phyloP scores from a whole-genome alignment of 2,113 vertebrate genomes.

The Sylvia atricapilla region DNA sequence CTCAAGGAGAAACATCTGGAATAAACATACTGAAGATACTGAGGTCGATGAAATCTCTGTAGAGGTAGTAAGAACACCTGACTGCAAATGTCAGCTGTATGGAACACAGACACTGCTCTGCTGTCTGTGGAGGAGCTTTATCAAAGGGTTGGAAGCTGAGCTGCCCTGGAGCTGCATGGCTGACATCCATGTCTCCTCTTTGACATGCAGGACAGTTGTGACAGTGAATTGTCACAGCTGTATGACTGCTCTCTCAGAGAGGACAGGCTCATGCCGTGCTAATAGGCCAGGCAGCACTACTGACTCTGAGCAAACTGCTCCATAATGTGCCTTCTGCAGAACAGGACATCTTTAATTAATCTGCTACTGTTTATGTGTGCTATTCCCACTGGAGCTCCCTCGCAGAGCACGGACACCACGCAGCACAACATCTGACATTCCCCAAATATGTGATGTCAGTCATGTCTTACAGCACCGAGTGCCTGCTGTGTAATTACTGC shows the following conservation, averaged over 20 bases:
- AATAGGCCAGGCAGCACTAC: neutral
- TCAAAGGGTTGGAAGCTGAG: neutral
- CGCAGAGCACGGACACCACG: neutral
- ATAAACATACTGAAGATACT: neutral
- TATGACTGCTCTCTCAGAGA: neutral
- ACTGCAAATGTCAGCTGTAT: neutral
- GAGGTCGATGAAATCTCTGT: neutral
- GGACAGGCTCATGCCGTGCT: neutral
- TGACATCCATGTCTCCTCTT: neutral
- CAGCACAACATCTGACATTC: neutral
- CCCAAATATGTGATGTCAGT: neutral
- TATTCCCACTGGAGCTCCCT: neutral
- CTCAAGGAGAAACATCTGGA: neutral
- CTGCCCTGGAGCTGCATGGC: neutral
- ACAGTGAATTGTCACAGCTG: neutral
- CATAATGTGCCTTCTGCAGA: neutral
- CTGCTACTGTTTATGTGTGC: neutral
- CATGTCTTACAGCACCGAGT: neutral
- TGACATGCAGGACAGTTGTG: neutral
- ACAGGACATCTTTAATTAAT: conserved; percentile 40
- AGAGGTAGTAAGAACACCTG: neutral
- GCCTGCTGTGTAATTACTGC: neutral
- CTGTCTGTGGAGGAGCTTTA: neutral
- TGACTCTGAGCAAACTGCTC: neutral
- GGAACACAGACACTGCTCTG: neutral